Percentiles rank a stretch among this genome's conserved stretches.
Evolutionary conservation across 2,888 invertebrate species (phyloP).

Genomic region (Chydorus sphaericus): DNA sequence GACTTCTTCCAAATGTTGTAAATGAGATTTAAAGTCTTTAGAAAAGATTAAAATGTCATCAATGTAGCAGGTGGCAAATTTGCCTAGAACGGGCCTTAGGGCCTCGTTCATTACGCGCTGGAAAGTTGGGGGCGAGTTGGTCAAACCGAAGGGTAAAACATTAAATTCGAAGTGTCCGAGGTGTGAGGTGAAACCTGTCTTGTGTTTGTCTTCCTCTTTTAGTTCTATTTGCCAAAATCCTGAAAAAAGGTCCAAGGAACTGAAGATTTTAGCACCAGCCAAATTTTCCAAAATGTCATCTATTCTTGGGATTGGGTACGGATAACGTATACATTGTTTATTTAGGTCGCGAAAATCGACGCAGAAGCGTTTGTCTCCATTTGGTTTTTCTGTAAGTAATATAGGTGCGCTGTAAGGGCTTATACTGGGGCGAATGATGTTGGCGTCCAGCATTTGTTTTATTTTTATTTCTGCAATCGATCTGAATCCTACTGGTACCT

Average conservation of each 20-base stretch:
- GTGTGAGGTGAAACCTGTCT: neutral
- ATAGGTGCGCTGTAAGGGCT: neutral
- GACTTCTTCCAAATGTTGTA: neutral
- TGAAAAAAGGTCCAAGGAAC: neutral
- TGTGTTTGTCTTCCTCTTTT: neutral
- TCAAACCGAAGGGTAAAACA: neutral
- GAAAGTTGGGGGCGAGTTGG: neutral
- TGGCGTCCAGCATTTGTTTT: too few species aligned
- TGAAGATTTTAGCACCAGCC: neutral
- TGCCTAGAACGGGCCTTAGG: neutral
- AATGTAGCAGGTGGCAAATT: neutral
- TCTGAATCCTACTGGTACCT: too few species aligned
- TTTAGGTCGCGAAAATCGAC: constrained; percentile 1
- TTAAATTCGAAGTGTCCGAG: neutral
- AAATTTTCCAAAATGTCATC: neutral
- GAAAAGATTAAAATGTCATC: neutral
- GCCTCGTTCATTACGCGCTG: neutral
- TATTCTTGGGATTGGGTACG: too few species aligned
- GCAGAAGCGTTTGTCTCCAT: neutral
- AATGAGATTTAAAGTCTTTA: neutral
- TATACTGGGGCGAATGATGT: neutral
- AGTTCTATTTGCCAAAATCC: neutral
- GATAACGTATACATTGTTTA: too few species aligned
- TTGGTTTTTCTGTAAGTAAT: neutral
- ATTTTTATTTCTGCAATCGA: too few species aligned